Conservation (phyloP, 1,140 invertebrate species). For the Penaeus indicus region DNA sequence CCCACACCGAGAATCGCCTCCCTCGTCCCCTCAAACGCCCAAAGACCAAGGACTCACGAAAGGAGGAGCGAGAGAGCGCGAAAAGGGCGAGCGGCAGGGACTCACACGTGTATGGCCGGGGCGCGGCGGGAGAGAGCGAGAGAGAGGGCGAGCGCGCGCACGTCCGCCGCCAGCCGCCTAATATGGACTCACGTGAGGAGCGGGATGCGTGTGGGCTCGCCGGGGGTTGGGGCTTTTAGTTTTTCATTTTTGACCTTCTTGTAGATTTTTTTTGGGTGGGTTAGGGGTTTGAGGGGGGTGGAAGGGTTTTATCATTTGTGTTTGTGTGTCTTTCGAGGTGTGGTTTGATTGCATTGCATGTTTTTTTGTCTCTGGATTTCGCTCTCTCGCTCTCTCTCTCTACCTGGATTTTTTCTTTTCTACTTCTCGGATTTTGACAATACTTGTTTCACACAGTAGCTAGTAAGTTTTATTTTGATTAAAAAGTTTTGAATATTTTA, state of each 20-base stretch:
- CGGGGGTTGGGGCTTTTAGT: too few species aligned
- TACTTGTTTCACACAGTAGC: too few species aligned
- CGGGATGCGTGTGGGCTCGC: conserved; percentile 20
- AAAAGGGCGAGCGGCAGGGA: conserved; percentile 51
- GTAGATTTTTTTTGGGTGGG: background rate
- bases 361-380: conserved; percentile 19
- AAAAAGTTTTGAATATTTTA: too few species aligned
- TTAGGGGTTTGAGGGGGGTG: too few species aligned
- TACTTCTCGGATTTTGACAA: background rate
- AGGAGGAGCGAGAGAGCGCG: background rate
- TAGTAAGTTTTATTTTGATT: too few species aligned
- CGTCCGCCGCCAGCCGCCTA: conserved; percentile 44
- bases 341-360: background rate
- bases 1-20: background rate
- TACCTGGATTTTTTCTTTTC: conserved; percentile 6
- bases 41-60: conserved; percentile 35
- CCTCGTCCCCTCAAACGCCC: background rate
- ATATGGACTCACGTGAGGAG: conserved; percentile 52
- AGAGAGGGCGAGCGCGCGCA: conserved; percentile 53
- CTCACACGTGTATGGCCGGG: conserved; percentile 61
- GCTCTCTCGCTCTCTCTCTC: conserved; percentile 51
- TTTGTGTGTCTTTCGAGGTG: background rate
- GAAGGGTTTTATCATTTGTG: background rate
- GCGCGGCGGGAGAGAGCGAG: conserved; percentile 61
- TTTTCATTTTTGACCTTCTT: background rate